These are phyloP conservation scores for Cordylochernes scorpioides DNA, from an alignment of 2,888 invertebrate species.

Conservation along the genomic window DNA sequence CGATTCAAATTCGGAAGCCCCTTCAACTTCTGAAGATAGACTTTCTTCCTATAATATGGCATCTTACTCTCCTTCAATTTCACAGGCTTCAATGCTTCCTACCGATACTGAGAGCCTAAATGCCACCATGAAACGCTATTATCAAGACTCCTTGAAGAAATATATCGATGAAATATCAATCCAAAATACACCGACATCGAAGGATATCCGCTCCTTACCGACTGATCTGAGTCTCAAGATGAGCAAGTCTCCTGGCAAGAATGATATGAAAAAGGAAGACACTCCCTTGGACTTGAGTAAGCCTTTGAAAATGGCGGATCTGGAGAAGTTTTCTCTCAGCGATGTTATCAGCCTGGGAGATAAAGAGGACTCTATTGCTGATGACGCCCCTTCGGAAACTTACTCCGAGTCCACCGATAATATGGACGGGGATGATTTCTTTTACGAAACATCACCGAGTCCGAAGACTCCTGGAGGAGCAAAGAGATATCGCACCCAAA, in stretches of 20 bases:
- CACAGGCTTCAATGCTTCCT: background rate
- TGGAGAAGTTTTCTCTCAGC: conserved; percentile 5
- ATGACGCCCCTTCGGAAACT: conserved; percentile 11
- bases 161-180: conserved; percentile 39
- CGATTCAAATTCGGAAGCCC: conserved; percentile 8
- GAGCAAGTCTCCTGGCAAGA: conserved; percentile 26
- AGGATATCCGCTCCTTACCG: conserved; percentile 15
- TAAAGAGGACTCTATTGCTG: conserved; percentile 9
- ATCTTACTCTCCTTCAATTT: conserved; percentile 1
- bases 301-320: conserved; percentile 24
- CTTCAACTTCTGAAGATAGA: conserved; percentile 4
- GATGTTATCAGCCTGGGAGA: conserved; percentile 5
- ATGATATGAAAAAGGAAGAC: conserved; percentile 14
- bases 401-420: conserved; percentile 12
- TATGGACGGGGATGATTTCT: conserved; percentile 8
- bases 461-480: conserved; percentile 37
- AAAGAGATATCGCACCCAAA: conserved; percentile 83
- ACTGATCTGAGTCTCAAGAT: conserved; percentile 22
- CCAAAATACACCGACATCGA: conserved; percentile 12
- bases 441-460: conserved; percentile 7
- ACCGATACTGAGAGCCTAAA: conserved; percentile 35
- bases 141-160: conserved; percentile 69
- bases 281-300: conserved; percentile 50
- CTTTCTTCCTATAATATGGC: conserved; percentile 2
- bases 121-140: conserved; percentile 59